phyloP scores from a whole-genome alignment of 2,797 vertebrate species.

The Syngnathus acus region DNA sequence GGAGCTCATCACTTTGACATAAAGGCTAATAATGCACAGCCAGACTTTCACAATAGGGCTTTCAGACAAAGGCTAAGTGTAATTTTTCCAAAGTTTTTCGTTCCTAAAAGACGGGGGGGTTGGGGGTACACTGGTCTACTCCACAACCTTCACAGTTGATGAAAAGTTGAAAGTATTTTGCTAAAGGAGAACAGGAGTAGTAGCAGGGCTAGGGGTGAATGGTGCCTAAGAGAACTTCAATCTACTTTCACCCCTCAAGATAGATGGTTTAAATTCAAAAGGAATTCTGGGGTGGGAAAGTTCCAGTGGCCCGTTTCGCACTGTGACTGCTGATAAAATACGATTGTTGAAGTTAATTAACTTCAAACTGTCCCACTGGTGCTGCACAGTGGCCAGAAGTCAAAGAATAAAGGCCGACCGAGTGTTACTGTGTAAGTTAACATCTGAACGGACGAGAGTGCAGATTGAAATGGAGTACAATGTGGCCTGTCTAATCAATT shows the following conservation, averaged over 20 bases:
- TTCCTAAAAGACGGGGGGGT: neutral
- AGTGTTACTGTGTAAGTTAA: neutral
- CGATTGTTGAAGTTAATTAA: constrained; percentile 35
- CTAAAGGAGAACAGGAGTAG: neutral
- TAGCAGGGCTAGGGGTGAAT: neutral
- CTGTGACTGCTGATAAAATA: constrained; percentile 22
- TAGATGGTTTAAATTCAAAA: constrained; percentile 21
- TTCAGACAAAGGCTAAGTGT: neutral
- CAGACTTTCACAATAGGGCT: neutral
- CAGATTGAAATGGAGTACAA: neutral
- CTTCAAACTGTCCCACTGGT: constrained; percentile 18
- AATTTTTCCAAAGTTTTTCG: neutral
- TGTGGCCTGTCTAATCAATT: neutral
- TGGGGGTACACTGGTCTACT: neutral
- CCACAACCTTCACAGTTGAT: neutral
- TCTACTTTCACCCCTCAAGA: constrained; percentile 4
- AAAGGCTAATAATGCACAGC: neutral
- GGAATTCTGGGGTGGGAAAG: constrained; percentile 14
- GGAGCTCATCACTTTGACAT: neutral
- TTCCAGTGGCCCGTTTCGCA: constrained; percentile 18
- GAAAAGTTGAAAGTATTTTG: constrained; percentile 1
- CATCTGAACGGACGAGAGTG: neutral
- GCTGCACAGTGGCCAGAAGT: constrained; percentile 17
- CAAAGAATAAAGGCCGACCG: constrained; percentile 6
- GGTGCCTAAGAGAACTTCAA: neutral